Evolutionary conservation across 2,888 invertebrate genomes (phyloP).

Genomic region (Ectemnius continuus): DNA sequence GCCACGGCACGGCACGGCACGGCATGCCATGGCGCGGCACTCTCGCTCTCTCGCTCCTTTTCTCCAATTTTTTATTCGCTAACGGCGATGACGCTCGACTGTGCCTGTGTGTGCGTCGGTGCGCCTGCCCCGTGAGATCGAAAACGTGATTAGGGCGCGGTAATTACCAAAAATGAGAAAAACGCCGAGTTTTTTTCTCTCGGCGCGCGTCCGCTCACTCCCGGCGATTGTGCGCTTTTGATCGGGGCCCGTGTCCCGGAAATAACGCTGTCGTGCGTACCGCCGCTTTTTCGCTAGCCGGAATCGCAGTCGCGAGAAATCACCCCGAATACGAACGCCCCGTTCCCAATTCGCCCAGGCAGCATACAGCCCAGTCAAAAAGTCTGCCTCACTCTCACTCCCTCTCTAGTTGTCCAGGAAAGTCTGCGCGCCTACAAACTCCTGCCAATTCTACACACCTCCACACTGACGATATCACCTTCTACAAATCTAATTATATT

Average conservation of each 20-base stretch:
- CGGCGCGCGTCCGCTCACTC: neutral
- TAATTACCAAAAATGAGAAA: constrained; percentile 13
- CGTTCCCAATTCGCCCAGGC: too few relatives aligned
- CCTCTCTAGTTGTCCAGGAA: too few relatives aligned
- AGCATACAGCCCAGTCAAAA: too few relatives aligned
- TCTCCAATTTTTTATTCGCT: neutral
- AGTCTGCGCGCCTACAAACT: too few relatives aligned
- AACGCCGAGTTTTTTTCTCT: neutral
- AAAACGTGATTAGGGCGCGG: constrained; percentile 15
- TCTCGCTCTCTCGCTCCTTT: constrained; percentile 5
- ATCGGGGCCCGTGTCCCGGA: constrained; percentile 6
- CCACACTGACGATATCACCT: too few relatives aligned
- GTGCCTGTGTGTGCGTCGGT: constrained; percentile 45
- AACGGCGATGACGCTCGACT: constrained; percentile 28
- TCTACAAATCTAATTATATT: too few relatives aligned
- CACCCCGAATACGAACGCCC: neutral
- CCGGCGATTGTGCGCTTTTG: constrained; percentile 5
- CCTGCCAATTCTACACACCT: too few relatives aligned
- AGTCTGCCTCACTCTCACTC: too few relatives aligned
- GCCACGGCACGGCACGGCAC: neutral
- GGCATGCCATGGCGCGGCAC: too few relatives aligned
- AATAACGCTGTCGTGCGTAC: constrained; percentile 9
- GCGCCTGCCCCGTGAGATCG: constrained; percentile 21
- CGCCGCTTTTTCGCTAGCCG: neutral
- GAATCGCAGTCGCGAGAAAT: constrained; percentile 9